Percentiles rank a stretch among this genome's conserved stretches.
Conservation (phyloP, 2,113 vertebrate species). For the Otolemur garnettii region DNA sequence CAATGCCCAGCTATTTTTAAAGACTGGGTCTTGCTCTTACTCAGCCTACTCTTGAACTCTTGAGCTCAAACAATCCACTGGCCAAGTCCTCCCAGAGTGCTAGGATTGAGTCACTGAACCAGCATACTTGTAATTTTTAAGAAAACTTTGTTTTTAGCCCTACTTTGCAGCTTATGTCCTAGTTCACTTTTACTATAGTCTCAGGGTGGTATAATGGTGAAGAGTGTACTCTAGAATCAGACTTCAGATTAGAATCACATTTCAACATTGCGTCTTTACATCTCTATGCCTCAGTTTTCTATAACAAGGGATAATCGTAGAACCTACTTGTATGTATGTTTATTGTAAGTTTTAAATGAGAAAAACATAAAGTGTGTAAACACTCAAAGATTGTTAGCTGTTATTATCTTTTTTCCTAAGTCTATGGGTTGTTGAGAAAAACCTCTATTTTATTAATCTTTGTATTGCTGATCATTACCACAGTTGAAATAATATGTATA, state of each 20-base stretch:
- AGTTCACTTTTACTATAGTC: neutral
- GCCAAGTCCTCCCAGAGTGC: too few relatives aligned
- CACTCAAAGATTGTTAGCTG: neutral
- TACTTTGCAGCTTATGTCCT: neutral
- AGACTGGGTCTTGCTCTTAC: too few relatives aligned
- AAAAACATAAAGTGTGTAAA: neutral
- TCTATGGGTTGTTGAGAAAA: neutral
- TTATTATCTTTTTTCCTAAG: neutral
- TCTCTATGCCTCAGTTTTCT: neutral
- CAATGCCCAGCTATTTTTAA: too few relatives aligned
- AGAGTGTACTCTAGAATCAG: neutral
- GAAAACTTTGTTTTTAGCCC: neutral
- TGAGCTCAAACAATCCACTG: too few relatives aligned
- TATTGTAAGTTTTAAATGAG: neutral
- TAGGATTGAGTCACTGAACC: too few relatives aligned
- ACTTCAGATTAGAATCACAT: neutral
- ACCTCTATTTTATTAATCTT: neutral
- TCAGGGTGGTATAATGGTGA: neutral
- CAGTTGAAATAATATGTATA: neutral
- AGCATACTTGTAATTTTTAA: too few relatives aligned
- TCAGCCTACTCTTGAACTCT: too few relatives aligned
- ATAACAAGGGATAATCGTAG: neutral
- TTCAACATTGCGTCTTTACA: neutral
- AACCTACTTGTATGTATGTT: neutral
- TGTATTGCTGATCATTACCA: neutral